Base-by-base conservation (phyloP, 35 echinoderm and acorn worm species). In the Hemicentrotus pulcherrimus region DNA sequence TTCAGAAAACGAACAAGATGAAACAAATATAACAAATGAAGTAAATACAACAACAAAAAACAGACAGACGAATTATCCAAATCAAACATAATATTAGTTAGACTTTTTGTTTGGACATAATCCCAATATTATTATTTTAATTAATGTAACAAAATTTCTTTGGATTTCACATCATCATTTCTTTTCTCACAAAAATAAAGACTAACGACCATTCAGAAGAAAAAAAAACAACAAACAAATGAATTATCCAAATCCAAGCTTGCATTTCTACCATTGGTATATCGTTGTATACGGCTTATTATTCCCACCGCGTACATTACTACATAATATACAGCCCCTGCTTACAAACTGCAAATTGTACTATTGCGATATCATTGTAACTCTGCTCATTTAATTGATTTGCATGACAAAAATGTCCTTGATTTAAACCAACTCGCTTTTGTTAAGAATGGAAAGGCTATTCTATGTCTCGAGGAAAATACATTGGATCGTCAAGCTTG, bases 321-420 rank as follows among this genome's bases (percentile, higher is more conserved):
- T 55, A 10, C 24, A 28, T 78, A 59, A 78, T 55, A 10, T 78
- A 78, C 28, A 78, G 65, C 65, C 65, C n/a, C 19, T 78, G 65
- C 65, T 78, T 78, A 22, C 22, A 78, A 78, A 78, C 22, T 78
- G 61, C 61, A 52, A 45, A 94, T 45, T 8, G 55, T 94, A 94
- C 46, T 46, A 94, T 94, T 94, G 31, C 30, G 46, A 48, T 94
- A 31, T 94, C 55, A 46, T 94, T 94, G 47, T 94, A 61, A 33
- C 46, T 19, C 46, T 52, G 55, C 46, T 94, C 65, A 32, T 94
- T 94, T 55, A 94, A 94, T 94, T 94, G 92, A 94, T 94, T 94
- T 94, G 88, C 55, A 61, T 94, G 55, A 55, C 55, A 94, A 48
- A 94, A 46, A 55, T 55, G 92, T 61, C 55, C 92, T 55, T 94